These are phyloP conservation scores for Zoanthus sansibaricus DNA, from an alignment of 92 coral and sea anemone genomes.

Conservation along the genomic window DNA sequence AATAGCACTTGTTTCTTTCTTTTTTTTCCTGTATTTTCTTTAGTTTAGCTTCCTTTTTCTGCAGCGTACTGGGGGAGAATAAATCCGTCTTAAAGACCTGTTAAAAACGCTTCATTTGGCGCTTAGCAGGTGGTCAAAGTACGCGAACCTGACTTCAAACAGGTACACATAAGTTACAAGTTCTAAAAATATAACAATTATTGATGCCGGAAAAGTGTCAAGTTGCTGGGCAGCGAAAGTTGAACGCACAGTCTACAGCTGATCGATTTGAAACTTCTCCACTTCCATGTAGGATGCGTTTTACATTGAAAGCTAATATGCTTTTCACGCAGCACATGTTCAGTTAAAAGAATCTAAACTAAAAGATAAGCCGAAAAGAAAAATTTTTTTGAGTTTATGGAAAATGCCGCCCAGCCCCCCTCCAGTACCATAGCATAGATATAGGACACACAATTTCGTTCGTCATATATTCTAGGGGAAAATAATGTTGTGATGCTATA, in stretches of 20 bases:
- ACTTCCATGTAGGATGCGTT: constrained; percentile 32
- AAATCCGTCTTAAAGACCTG: background rate
- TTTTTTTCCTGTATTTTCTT: constrained; percentile 1
- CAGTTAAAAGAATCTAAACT: constrained; percentile 4
- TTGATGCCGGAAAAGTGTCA: constrained; percentile 36
- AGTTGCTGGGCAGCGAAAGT: constrained; percentile 30
- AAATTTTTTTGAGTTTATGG: background rate
- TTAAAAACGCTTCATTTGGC: background rate
- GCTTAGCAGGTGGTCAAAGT: background rate
- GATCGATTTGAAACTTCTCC: background rate
- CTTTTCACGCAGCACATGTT: constrained; percentile 1
- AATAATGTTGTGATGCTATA: no score
- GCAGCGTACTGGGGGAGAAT: constrained; percentile 19
- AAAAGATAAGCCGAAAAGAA: constrained; percentile 9
- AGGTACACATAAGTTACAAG: background rate
- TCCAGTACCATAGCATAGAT: no score
- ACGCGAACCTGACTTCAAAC: constrained; percentile 12
- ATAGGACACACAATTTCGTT: no score
- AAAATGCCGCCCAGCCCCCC: background rate
- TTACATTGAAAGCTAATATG: constrained; percentile 35
- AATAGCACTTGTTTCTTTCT: constrained; percentile 21
- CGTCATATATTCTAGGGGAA: no score
- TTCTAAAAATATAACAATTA: constrained; percentile 5
- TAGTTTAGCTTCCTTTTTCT: constrained; percentile 8
- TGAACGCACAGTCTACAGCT: constrained; percentile 40